Base-by-base conservation (phyloP, 2,888 invertebrate species). In the Ormia ochracea region DNA sequence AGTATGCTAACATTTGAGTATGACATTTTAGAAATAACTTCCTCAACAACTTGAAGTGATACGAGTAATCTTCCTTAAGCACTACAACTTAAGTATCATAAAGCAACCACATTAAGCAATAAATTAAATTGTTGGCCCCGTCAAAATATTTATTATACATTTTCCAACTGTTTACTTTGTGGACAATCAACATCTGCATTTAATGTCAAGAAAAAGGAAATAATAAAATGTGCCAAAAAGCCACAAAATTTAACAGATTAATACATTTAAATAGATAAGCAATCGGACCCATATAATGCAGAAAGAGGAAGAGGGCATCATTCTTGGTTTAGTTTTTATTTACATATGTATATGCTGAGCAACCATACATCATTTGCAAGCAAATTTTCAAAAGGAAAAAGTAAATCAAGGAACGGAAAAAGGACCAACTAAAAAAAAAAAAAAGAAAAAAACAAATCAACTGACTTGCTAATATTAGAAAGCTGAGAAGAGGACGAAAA, bases 101-200 rank as follows among this genome's bases (percentile, higher is more conserved):
- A 48, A 56, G 10, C 9, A 17, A 68, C 26, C 68, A 52, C 43
- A 75, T 59, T 33, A 52, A 33, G 52, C 19, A 33, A 68, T 61
- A 68, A 68, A 75, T 59, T 43, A 52, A 52, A 59, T 75, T 68
- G 50, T 68, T 4, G 12, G 23, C 4, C 3, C 54, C n/a, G 17
- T 1, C 7, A 7, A 38, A 45, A 38, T 17, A 28, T 6, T n/a
- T n/a, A 36, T n/a, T 23, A 36, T 63, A 73, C n/a, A 73, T 19
- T 1, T 1, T 52, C 10, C 10, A 33, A 12, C 43, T 0, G 19
- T 59, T 3, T 70, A 50, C 50, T 61, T 61, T 50, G 50, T 66
- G 59, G 59, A 28, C 43, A 26, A 43, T 52, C 33, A 75, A 59
- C 75, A 79, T 79, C 59, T 79, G 75, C 65, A 75, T 75, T 38